Conservation (phyloP, 2,113 vertebrate species). For the Gracilinanus agilis region DNA sequence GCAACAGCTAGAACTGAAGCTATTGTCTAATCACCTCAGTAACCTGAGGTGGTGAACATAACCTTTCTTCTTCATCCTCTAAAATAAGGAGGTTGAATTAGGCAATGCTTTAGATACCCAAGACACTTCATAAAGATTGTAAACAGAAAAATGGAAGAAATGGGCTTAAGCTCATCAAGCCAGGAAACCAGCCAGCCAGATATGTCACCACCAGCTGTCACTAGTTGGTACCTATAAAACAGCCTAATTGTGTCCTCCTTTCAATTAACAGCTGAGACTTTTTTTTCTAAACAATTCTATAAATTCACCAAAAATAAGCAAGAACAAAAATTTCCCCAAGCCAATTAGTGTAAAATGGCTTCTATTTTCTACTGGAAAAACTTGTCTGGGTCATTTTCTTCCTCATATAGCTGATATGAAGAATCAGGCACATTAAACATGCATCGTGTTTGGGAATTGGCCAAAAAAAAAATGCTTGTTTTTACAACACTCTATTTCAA, state of each 20-base stretch:
- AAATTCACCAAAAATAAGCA: constrained; percentile 55
- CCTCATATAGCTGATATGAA: constrained; percentile 40
- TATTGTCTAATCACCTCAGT: no score
- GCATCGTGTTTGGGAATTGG: constrained; percentile 66
- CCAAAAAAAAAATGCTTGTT: constrained; percentile 62
- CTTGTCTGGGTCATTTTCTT: constrained; percentile 60
- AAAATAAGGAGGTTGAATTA: no score
- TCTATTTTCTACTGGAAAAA: constrained; percentile 51
- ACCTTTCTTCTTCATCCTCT: no score
- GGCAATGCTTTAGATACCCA: no score
- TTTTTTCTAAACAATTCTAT: constrained; percentile 50
- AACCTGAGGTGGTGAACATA: no score
- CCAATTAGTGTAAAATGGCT: constrained; percentile 51
- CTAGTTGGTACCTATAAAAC: neutral
- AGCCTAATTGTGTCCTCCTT: neutral
- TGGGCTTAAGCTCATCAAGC: neutral
- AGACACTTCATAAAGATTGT: no score
- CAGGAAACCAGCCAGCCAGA: neutral
- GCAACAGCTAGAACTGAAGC: no score
- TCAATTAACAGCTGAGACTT: constrained; percentile 24
- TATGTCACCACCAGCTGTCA: constrained; percentile 15
- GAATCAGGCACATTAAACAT: constrained; percentile 64
- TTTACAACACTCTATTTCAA: constrained; percentile 73
- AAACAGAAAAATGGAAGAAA: no score
- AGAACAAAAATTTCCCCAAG: constrained; percentile 54